Evolutionary conservation across 37 sponge, comb jelly and placozoan species (phyloP).

Genomic region (Eunapius fragilis): DNA sequence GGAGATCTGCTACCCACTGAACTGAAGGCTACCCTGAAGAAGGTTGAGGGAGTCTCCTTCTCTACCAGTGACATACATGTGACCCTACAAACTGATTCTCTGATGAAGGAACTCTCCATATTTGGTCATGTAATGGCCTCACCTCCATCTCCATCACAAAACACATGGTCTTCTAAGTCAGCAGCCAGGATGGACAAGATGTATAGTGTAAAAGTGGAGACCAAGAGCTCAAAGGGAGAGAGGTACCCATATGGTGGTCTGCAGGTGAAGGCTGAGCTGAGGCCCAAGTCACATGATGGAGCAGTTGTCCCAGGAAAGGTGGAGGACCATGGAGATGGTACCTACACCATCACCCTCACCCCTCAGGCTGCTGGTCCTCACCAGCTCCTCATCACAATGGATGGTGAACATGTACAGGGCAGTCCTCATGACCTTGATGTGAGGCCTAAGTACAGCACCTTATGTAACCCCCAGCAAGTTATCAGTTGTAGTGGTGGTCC

Average conservation of each 20-base stretch:
- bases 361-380: background rate
- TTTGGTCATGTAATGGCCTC: background rate
- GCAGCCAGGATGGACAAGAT: background rate
- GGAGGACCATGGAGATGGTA: background rate
- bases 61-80: background rate
- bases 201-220: background rate
- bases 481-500: background rate
- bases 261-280: background rate
- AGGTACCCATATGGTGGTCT: background rate
- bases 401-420: background rate
- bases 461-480: background rate
- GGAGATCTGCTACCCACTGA: background rate
- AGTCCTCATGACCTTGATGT: background rate
- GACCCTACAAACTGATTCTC: background rate
- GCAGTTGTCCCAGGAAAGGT: background rate
- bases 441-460: background rate
- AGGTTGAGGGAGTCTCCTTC: background rate
- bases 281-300: background rate
- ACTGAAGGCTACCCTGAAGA: background rate
- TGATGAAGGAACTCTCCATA: background rate
- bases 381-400: background rate
- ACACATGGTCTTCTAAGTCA: background rate
- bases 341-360: background rate
- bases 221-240: background rate
- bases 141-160: background rate